Percentiles rank a stretch among this genome's conserved stretches.
These are phyloP conservation scores for Terebella lapidaria DNA, from an alignment of 2,888 invertebrate species.

Conservation along the genomic window DNA sequence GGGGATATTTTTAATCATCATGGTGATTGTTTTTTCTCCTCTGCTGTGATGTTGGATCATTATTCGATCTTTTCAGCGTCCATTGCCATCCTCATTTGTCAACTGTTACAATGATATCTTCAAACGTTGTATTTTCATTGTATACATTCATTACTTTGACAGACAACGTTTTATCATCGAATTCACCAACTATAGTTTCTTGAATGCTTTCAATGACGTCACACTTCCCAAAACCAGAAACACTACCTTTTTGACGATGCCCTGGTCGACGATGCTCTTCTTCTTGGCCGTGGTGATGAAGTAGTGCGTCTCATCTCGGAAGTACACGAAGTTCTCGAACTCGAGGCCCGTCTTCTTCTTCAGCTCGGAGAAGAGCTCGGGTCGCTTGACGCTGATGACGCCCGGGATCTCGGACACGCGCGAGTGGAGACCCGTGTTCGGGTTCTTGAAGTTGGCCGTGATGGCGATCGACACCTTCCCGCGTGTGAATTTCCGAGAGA, in stretches of 20 bases:
- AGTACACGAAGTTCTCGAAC: constrained; percentile 94
- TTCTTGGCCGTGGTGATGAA: constrained; percentile 99
- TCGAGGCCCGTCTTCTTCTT: constrained; percentile 82
- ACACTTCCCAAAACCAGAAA: too few relatives aligned
- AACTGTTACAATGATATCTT: too few relatives aligned
- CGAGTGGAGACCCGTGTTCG: constrained; percentile 83
- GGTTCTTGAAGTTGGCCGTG: constrained; percentile 93
- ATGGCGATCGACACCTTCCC: constrained; percentile 96
- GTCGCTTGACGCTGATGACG: constrained; percentile 93
- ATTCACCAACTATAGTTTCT: too few relatives aligned
- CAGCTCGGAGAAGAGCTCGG: constrained; percentile 83
- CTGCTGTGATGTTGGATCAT: too few relatives aligned
- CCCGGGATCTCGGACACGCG: constrained; percentile 70
- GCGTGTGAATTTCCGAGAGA: constrained; percentile 84
- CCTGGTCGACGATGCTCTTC: constrained; percentile 78
- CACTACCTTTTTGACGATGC: constrained; percentile 72
- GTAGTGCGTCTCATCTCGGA: constrained; percentile 96
- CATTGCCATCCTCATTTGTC: too few relatives aligned
- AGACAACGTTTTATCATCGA: too few relatives aligned
- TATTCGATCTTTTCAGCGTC: too few relatives aligned
- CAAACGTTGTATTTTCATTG: too few relatives aligned
- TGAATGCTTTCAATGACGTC: too few relatives aligned
- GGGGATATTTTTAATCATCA: too few relatives aligned
- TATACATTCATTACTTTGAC: too few relatives aligned
- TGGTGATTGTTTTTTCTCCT: too few relatives aligned